Conservation (phyloP, 2,113 vertebrate species). For the Phoxinus phoxinus region DNA sequence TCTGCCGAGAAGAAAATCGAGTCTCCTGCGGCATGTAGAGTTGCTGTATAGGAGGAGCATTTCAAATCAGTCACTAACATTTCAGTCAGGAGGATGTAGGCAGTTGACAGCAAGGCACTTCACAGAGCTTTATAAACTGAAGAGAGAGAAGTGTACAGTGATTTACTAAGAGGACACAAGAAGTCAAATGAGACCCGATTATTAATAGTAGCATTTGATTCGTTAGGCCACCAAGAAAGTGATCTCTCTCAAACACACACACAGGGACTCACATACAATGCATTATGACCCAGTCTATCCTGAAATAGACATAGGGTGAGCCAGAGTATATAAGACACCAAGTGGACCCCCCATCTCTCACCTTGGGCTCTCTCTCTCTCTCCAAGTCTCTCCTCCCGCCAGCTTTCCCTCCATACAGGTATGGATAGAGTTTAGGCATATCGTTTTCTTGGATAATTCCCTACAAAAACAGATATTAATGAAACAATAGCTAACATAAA, state of each 20-base stretch:
- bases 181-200: conserved; percentile 42
- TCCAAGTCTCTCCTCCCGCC: conserved; percentile 25
- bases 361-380: conserved; percentile 51
- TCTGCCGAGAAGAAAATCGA: not conserved
- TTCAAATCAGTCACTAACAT: not conserved
- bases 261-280: conserved; percentile 13
- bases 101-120: not conserved
- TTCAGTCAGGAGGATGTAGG: not conserved
- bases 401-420: conserved; percentile 56
- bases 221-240: conserved; percentile 29
- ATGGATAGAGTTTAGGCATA: conserved; percentile 12
- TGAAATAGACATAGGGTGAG: conserved; percentile 55
- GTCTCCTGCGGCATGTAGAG: not conserved
- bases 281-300: conserved; percentile 36
- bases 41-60: not conserved
- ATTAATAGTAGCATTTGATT: conserved; percentile 51
- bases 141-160: conserved; percentile 2
- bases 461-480: not conserved
- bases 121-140: not conserved
- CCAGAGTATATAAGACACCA: conserved; percentile 58
- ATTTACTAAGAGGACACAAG: conserved; percentile 18
- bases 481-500: not conserved
- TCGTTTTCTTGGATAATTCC: not conserved
- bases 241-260: conserved; percentile 42
- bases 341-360: conserved; percentile 32